Percentiles rank a stretch among this genome's conserved stretches.
phyloP scores from a whole-genome alignment of 2,888 invertebrate genomes.

The Bellardia bayeri region DNA sequence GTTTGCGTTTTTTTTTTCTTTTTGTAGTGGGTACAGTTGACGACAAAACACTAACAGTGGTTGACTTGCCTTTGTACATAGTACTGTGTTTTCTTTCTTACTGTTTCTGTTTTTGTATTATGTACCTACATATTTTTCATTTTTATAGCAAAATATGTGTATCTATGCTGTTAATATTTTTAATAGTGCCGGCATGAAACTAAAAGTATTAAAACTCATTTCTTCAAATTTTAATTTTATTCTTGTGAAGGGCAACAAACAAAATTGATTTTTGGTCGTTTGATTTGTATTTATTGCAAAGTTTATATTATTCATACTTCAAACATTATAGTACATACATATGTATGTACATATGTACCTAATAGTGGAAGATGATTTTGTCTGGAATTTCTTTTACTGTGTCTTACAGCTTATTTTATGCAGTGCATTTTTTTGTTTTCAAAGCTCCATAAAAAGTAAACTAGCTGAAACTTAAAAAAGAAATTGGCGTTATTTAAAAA shows the following conservation, averaged over 20 bases:
- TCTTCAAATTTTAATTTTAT: background rate
- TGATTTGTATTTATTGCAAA: slow-evolving; percentile 1
- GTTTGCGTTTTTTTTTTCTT: slow-evolving; percentile 60
- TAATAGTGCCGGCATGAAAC: slow-evolving; percentile 51
- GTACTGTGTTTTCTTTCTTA: slow-evolving; percentile 31
- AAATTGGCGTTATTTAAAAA: too few relatives aligned
- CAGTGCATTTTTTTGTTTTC: too few relatives aligned
- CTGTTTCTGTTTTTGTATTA: slow-evolving; percentile 17
- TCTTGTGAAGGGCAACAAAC: slow-evolving; percentile 52
- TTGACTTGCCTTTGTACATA: slow-evolving; percentile 67
- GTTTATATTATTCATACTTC: too few relatives aligned
- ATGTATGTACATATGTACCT: background rate
- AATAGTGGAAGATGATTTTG: too few relatives aligned
- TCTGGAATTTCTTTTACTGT: too few relatives aligned
- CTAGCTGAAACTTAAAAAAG: too few relatives aligned
- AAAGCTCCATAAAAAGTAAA: too few relatives aligned
- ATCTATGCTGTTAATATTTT: slow-evolving; percentile 52
- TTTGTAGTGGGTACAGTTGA: slow-evolving; percentile 79
- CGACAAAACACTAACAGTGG: slow-evolving; percentile 79
- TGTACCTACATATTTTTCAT: too few relatives aligned
- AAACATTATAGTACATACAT: too few relatives aligned
- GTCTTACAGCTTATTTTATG: too few relatives aligned
- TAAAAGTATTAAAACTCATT: background rate
- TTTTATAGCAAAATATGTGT: slow-evolving; percentile 69
- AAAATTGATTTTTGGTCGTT: slow-evolving; percentile 28